These are phyloP conservation scores for Vulpes vulpes DNA, from an alignment of 2,113 vertebrate genomes.

Conservation along the genomic window DNA sequence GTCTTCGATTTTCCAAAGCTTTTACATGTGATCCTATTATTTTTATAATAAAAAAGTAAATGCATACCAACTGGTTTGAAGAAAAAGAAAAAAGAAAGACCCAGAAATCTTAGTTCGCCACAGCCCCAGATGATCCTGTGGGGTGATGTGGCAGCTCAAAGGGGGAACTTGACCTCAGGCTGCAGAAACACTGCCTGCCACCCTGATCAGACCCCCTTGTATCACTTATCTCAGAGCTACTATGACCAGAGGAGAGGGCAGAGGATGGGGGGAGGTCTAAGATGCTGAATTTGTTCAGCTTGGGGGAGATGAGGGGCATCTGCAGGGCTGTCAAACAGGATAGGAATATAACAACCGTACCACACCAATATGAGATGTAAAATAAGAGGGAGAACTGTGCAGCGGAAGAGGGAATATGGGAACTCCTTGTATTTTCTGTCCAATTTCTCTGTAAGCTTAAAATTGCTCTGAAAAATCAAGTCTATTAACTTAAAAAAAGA, in stretches of 20 bases:
- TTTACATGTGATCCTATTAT: conserved; percentile 29
- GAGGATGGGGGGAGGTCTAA: not conserved
- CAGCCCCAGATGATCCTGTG: not conserved
- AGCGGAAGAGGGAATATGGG: not conserved
- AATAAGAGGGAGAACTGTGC: not conserved
- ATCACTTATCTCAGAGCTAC: not conserved
- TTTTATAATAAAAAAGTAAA: conserved; percentile 34
- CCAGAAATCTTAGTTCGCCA: not conserved
- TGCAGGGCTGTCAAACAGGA: not conserved
- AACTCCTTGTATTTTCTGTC: not conserved
- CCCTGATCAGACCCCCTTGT: not conserved
- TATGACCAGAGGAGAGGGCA: not conserved
- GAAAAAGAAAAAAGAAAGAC: not conserved
- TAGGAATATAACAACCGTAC: not conserved
- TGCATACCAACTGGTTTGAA: conserved; percentile 4
- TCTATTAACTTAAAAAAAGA: not conserved
- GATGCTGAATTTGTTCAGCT: not conserved
- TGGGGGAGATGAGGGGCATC: not conserved
- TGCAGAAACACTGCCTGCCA: not conserved
- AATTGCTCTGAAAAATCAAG: not conserved
- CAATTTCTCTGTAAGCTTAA: conserved; percentile 1
- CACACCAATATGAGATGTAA: not conserved
- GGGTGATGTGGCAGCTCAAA: not conserved
- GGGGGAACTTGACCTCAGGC: not conserved
- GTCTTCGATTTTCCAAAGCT: conserved; percentile 5